Evolutionary conservation across 1,140 invertebrate species (phyloP).

Genomic region (Scaptomyza graminum): DNA sequence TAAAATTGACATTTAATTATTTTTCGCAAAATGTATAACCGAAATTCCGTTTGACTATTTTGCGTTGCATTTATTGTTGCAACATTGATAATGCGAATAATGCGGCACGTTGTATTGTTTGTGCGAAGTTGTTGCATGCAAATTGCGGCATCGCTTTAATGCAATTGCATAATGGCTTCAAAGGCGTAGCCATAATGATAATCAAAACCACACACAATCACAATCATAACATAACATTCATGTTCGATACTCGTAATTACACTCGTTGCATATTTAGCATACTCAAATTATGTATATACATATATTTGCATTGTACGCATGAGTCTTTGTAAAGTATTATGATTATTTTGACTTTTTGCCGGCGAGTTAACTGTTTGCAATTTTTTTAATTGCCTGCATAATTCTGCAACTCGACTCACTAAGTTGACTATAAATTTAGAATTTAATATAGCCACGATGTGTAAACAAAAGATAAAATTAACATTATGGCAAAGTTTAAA

Average conservation of each 20-base stretch:
- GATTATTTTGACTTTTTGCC: slow-evolving; percentile 19
- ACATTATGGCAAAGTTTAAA: too few species aligned
- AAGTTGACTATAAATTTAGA: slow-evolving; percentile 1
- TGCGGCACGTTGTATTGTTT: slow-evolving; percentile 14
- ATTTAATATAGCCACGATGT: neutral
- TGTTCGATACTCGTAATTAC: slow-evolving; percentile 17
- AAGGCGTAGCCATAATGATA: slow-evolving; percentile 26
- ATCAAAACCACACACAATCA: slow-evolving; percentile 22
- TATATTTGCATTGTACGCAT: slow-evolving; percentile 22
- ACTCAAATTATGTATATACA: neutral
- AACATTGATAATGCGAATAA: slow-evolving; percentile 48
- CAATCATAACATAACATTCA: slow-evolving; percentile 14
- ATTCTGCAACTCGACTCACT: slow-evolving; percentile 9
- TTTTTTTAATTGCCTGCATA: slow-evolving; percentile 12
- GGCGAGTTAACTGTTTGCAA: slow-evolving; percentile 8
- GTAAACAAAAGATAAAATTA: too few species aligned
- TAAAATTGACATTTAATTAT: slow-evolving; percentile 79
- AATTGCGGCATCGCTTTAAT: slow-evolving; percentile 38
- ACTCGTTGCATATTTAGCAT: slow-evolving; percentile 25
- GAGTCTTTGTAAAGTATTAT: slow-evolving; percentile 21
- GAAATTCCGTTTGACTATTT: slow-evolving; percentile 55
- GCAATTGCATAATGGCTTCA: slow-evolving; percentile 45
- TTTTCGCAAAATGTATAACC: slow-evolving; percentile 45
- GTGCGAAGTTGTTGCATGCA: slow-evolving; percentile 21
- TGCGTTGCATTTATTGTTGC: slow-evolving; percentile 62